These are phyloP conservation scores for Echinarachnius parma DNA, from an alignment of 53 echinoderm and acorn worm genomes.

Conservation along the genomic window DNA sequence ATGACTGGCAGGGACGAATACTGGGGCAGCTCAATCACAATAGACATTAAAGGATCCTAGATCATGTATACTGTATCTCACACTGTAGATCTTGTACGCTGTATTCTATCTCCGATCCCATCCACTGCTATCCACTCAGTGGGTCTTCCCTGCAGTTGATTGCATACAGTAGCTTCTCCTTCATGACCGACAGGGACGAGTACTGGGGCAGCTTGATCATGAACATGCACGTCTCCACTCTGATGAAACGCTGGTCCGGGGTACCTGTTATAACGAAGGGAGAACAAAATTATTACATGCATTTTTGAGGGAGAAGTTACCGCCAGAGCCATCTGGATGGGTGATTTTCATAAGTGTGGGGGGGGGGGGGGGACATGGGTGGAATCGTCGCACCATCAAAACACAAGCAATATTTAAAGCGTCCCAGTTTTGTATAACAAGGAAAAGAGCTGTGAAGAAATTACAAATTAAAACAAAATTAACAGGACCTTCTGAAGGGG, in stretches of 20 bases:
- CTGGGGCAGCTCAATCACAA: slow-evolving; percentile 87
- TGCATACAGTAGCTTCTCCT: slow-evolving; percentile 73
- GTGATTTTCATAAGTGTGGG: slow-evolving; percentile 98
- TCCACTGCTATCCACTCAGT: slow-evolving; percentile 62
- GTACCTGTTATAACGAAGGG: slow-evolving; percentile 43
- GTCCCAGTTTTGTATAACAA: too few species aligned
- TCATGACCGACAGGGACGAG: slow-evolving; percentile 77
- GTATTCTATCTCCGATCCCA: not conserved
- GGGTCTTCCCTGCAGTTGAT: slow-evolving; percentile 91
- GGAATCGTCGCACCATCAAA: slow-evolving; percentile 62
- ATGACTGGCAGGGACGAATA: slow-evolving; percentile 76
- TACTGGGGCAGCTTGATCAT: slow-evolving; percentile 92
- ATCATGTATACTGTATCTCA: too few species aligned
- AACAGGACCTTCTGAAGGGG: too few species aligned
- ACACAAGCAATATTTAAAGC: too few species aligned
- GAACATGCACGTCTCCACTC: slow-evolving; percentile 92
- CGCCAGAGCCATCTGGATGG: slow-evolving; percentile 68
- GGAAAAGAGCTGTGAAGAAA: too few species aligned
- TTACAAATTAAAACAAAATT: too few species aligned
- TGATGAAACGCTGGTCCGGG: slow-evolving; percentile 82
- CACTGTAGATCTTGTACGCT: too few species aligned
- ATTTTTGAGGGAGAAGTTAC: too few species aligned
- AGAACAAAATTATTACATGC: not conserved
- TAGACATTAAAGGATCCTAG: too few species aligned
- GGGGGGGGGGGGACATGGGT: slow-evolving; percentile 85